Evolutionary conservation across 2,113 vertebrate species (phyloP).

Genomic region (Regulus satrapa): DNA sequence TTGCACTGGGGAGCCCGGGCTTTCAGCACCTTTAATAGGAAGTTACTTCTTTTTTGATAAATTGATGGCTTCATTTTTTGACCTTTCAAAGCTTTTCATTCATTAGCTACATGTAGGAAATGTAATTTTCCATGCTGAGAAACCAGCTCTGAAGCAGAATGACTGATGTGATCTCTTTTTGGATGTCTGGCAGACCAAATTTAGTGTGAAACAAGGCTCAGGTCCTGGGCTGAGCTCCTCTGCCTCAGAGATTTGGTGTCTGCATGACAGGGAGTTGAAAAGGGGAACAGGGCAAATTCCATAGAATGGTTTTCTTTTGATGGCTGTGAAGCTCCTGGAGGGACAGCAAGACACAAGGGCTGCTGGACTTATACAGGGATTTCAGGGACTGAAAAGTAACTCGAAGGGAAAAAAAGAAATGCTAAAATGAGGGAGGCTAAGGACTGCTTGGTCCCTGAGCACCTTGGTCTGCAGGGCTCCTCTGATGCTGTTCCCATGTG

Average conservation of each 20-base stretch:
- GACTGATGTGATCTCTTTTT: background rate
- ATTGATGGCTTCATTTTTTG: constrained; percentile 18
- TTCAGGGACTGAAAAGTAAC: background rate
- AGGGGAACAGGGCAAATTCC: background rate
- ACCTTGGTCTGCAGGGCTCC: background rate
- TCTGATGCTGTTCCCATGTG: background rate
- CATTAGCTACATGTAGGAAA: background rate
- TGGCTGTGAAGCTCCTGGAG: background rate
- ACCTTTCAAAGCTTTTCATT: constrained; percentile 10
- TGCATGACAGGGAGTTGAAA: background rate
- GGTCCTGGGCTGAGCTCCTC: background rate
- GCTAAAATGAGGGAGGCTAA: background rate
- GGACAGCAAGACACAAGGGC: background rate
- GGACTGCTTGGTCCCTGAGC: background rate
- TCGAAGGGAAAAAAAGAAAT: background rate
- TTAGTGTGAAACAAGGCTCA: background rate
- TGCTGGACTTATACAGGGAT: background rate
- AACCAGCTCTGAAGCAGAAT: background rate
- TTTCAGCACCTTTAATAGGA: background rate
- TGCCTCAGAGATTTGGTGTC: background rate
- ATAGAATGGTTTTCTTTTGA: background rate
- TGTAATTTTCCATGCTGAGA: background rate
- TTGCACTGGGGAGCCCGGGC: background rate
- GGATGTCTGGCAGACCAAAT: background rate
- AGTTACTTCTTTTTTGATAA: background rate